These are phyloP conservation scores for Eupeodes corollae DNA, from an alignment of 1,140 invertebrate genomes.

Conservation along the genomic window DNA sequence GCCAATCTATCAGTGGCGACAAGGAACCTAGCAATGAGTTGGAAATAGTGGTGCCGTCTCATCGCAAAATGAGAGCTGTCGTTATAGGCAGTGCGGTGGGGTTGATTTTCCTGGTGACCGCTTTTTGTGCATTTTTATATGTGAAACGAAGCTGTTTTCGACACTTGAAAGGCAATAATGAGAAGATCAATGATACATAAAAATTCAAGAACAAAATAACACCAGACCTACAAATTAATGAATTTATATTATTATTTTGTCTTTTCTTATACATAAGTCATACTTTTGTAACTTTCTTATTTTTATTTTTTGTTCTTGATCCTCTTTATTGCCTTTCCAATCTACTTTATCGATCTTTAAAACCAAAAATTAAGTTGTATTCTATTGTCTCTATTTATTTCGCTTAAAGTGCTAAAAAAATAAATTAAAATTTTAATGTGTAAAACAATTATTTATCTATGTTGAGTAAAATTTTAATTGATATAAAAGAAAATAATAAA, in stretches of 20 bases:
- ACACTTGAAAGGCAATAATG: constrained; percentile 10
- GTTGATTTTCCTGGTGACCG: constrained; percentile 44
- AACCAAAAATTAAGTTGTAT: not conserved
- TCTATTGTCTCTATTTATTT: not conserved
- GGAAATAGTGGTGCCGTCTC: constrained; percentile 47
- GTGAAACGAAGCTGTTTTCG: constrained; percentile 35
- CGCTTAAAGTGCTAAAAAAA: no score
- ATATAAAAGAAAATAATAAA: not conserved
- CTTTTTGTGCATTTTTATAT: constrained; percentile 48
- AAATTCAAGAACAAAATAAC: not conserved
- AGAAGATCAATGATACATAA: not conserved
- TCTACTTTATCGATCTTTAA: not conserved
- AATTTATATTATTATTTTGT: no score
- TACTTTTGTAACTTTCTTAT: not conserved
- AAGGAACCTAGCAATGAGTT: constrained; percentile 45
- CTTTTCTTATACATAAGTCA: no score
- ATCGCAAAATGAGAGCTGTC: constrained; percentile 47
- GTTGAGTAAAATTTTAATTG: not conserved
- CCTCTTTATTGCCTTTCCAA: not conserved
- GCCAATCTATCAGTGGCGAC: constrained; percentile 44
- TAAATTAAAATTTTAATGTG: no score
- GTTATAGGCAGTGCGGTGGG: constrained; percentile 51
- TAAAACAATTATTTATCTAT: no score
- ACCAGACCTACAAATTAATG: not conserved
- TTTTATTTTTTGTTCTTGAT: not conserved